Base-by-base conservation (phyloP, 1,140 invertebrate genomes). In the Pachypsylla venusta region DNA sequence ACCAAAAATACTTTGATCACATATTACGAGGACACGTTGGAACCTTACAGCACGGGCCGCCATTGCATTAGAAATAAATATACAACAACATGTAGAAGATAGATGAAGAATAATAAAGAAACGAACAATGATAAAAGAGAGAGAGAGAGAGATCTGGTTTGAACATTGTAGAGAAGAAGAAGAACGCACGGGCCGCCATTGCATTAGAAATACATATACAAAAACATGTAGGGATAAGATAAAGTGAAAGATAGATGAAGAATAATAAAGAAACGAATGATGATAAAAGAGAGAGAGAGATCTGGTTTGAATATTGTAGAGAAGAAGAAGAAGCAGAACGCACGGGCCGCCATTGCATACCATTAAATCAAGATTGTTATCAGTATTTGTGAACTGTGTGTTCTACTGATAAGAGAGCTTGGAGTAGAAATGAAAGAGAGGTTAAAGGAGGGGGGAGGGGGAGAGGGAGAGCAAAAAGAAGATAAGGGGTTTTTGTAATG, bases 201-300 rank as follows among this genome's bases (percentile, higher is more conserved):
- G n/a, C 58, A 61, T 60, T 61, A 62, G 62, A 60, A 57, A 30
- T 59, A 56, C 55, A 57, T 64, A 70, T 70, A 70, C 70, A 71
- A 69, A 69, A 70, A 65, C 73, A 71, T 56, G 10, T 67, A 70
- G 62, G 64, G 67, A 74, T 72, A 74, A 73, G 72, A 73, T 73
- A 70, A 69, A 70, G 69, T 68, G 72, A 74, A 73, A 74, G 69
- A 65, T 67, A 73, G 72, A 74, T 74, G 71, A 70, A 73, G 73
- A 71, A 73, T 71, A 70, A 65, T 66, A 72, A 74, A 73, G 72
- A 67, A 66, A 64, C 63, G 70, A 74, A 71, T 73, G 73, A 73
- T 74, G 73, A 74, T 71, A 71, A 72, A 72, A 70, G 70, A 66
- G 16, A 67, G 42, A 48, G 42, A 48, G 42, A 48, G n/a, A n/a